Evolutionary conservation across 2,113 vertebrate species (phyloP).

Genomic region (Phyllopteryx taeniolatus): DNA sequence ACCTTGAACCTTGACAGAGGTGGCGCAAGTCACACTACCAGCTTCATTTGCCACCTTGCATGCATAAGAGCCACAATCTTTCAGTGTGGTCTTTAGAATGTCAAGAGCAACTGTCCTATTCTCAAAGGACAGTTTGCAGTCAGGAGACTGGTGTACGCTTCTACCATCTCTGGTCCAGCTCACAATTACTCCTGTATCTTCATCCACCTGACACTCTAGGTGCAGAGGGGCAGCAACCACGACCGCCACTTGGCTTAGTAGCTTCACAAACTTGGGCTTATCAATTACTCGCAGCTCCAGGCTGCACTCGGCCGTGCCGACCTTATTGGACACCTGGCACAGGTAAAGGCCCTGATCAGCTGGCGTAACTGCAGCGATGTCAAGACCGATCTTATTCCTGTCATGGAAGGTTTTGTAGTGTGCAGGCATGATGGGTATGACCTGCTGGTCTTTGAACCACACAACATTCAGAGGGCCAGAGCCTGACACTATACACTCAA

Average conservation of each 20-base stretch:
- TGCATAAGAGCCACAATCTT: constrained; percentile 82
- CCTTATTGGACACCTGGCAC: constrained; percentile 83
- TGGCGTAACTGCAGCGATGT: constrained; percentile 70
- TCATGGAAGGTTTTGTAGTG: constrained; percentile 78
- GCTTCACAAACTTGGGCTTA: constrained; percentile 82
- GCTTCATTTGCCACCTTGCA: constrained; percentile 85
- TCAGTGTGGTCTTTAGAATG: constrained; percentile 83
- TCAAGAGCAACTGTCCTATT: constrained; percentile 85
- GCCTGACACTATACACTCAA: constrained; percentile 82
- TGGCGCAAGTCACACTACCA: constrained; percentile 79
- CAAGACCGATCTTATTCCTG: constrained; percentile 82
- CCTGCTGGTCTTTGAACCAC: constrained; percentile 83
- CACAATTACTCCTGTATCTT: constrained; percentile 84
- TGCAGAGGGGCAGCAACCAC: constrained; percentile 82
- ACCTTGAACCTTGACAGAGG: constrained; percentile 84
- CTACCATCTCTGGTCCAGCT: constrained; percentile 84
- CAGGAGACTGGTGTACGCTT: constrained; percentile 82
- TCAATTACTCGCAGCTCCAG: constrained; percentile 79
- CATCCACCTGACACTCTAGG: constrained; percentile 86
- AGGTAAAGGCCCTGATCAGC: constrained; percentile 79
- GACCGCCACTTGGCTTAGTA: constrained; percentile 75
- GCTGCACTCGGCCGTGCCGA: constrained; percentile 82
- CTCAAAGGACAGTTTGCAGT: constrained; percentile 89
- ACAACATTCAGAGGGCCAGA: constrained; percentile 84
- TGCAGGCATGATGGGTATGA: constrained; percentile 61